phyloP scores from a whole-genome alignment of 1,140 invertebrate genomes.

The Teleogryllus occipitalis region DNA sequence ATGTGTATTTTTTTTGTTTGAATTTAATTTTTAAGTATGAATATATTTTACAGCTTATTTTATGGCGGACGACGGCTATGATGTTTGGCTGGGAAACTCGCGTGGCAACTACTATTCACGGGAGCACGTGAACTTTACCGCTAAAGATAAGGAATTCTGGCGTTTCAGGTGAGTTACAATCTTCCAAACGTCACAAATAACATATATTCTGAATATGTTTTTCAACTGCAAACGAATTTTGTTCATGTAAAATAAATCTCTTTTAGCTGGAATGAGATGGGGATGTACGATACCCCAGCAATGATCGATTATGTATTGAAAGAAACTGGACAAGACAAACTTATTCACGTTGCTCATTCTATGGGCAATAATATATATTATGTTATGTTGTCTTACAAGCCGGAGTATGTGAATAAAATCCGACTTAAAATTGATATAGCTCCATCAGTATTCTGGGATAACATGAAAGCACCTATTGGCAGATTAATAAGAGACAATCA shows the following conservation, averaged over 20 bases:
- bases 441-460: conserved; percentile 46
- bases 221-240: conserved; percentile 24
- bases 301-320: conserved; percentile 57
- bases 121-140: conserved; percentile 29
- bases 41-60: conserved; percentile 30
- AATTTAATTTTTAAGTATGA: too few relatives aligned
- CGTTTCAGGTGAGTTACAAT: conserved; percentile 33
- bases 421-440: conserved; percentile 54
- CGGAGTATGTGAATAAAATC: conserved; percentile 58
- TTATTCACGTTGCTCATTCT: conserved; percentile 56
- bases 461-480: neutral
- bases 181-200: neutral
- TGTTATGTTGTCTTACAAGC: conserved; percentile 48
- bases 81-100: conserved; percentile 42
- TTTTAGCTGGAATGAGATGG: conserved; percentile 56
- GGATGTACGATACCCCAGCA: conserved; percentile 56
- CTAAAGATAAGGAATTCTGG: conserved; percentile 38
- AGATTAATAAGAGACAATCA: neutral
- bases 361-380: conserved; percentile 61
- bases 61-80: conserved; percentile 37
- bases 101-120: conserved; percentile 39
- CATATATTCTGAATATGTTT: conserved; percentile 32
- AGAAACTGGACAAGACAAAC: conserved; percentile 39
- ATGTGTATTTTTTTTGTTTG: too few relatives aligned
- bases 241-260: conserved; percentile 28